Percentiles rank a stretch among this genome's conserved stretches.
Evolutionary conservation across 92 coral and sea anemone genomes (phyloP).

Genomic region (Zoanthus gigantus): DNA sequence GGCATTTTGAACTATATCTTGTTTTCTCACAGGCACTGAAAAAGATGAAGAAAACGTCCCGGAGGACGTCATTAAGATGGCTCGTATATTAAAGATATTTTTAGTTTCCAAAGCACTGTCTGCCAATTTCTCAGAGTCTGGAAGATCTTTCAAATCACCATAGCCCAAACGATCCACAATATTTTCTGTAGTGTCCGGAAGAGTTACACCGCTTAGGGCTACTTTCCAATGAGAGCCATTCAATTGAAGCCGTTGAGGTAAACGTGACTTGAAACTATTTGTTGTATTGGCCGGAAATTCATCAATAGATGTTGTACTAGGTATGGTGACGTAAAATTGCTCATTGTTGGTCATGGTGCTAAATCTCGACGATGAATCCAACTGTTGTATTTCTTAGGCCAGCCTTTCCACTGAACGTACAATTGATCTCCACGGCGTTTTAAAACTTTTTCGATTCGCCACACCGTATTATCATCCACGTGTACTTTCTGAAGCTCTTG

Average conservation of each 20-base stretch:
- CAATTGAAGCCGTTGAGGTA: not conserved
- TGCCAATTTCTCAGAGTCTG: not conserved
- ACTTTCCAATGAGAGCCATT: not conserved
- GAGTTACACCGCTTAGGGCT: not conserved
- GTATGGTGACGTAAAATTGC: not conserved
- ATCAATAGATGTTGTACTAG: constrained; percentile 11
- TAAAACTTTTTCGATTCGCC: constrained; percentile 44
- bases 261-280: too few species aligned
- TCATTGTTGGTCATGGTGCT: not conserved
- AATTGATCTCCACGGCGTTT: not conserved
- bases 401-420: not conserved
- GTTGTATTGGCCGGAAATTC: constrained; percentile 9
- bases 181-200: not conserved
- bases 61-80: not conserved
- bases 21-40: not conserved
- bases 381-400: not conserved
- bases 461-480: constrained; percentile 34
- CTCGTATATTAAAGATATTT: not conserved
- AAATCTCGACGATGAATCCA: not conserved
- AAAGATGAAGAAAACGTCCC: not conserved
- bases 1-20: not conserved
- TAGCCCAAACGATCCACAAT: not conserved
- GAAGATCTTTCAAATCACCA: not conserved
- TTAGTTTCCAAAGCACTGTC: not conserved
- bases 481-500: constrained; percentile 55